Conservation (phyloP, 2,113 vertebrate species). For the Perccottus glenii region DNA sequence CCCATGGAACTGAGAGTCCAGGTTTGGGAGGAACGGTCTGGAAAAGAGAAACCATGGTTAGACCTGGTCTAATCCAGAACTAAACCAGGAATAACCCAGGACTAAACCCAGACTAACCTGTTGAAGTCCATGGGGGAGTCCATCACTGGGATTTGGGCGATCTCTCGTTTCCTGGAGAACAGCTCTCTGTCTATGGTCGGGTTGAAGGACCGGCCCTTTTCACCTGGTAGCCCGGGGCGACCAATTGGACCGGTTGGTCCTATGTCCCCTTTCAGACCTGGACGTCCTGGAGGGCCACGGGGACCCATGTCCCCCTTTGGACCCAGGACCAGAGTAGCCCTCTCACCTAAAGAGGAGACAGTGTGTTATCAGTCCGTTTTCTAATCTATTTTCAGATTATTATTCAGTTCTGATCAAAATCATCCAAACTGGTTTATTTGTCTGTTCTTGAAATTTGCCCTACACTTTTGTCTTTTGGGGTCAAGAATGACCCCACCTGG, state of each 20-base stretch:
- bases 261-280: constrained; percentile 52
- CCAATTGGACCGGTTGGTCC: constrained; percentile 23
- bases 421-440: no score
- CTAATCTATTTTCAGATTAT: background rate
- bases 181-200: background rate
- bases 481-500: no score
- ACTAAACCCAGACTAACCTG: constrained; percentile 30
- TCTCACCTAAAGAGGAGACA: constrained; percentile 45
- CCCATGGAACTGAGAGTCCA: background rate
- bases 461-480: no score
- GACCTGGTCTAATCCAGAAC: background rate
- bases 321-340: background rate
- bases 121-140: constrained; percentile 33
- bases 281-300: constrained; percentile 45
- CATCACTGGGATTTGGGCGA: fast-evolving
- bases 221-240: background rate
- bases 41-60: background rate
- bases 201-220: constrained; percentile 40
- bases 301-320: constrained; percentile 24
- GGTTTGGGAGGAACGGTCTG: constrained; percentile 18
- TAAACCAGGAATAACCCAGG: no score
- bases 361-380: background rate
- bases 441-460: no score
- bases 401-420: no score
- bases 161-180: constrained; percentile 42